Evolutionary conservation across 1,140 invertebrate species (phyloP).

Genomic region (Drosophila melanica): DNA sequence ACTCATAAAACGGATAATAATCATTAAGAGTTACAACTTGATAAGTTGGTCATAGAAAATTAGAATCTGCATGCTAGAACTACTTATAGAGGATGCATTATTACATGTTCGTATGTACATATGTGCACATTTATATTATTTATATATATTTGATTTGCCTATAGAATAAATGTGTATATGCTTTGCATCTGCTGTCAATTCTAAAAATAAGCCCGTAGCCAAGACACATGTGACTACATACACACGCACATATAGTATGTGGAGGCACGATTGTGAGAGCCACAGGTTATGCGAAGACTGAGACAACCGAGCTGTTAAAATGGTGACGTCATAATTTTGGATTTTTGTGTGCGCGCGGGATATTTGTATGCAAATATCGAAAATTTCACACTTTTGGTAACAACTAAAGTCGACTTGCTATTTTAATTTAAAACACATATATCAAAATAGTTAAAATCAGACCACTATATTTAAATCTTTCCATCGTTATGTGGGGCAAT

Average conservation of each 20-base stretch:
- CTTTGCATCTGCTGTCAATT: constrained; percentile 36
- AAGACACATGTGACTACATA: constrained; percentile 33
- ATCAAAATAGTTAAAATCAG: too few species aligned
- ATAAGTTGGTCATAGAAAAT: background rate
- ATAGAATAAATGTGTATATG: constrained; percentile 11
- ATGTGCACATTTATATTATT: constrained; percentile 5
- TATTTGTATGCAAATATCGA: too few species aligned
- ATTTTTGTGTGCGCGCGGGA: too few species aligned
- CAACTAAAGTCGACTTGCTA: too few species aligned
- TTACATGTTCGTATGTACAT: background rate
- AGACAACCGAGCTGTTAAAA: too few species aligned
- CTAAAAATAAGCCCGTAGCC: constrained; percentile 41
- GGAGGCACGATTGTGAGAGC: too few species aligned
- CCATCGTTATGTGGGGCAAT: too few species aligned
- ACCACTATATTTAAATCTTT: too few species aligned
- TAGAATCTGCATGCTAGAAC: constrained; percentile 18
- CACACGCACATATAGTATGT: constrained; percentile 38
- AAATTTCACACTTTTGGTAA: too few species aligned
- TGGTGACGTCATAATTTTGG: too few species aligned
- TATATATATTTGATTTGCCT: constrained; percentile 12
- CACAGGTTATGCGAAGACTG: too few species aligned
- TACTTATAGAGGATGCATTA: background rate
- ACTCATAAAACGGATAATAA: background rate
- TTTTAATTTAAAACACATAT: too few species aligned
- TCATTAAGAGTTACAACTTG: constrained; percentile 2